A percentile compares a stretch with the other conserved stretches of the same genome.
These are phyloP conservation scores for Microtus oregoni DNA, from an alignment of 2,113 vertebrate genomes.

Conservation along the genomic window DNA sequence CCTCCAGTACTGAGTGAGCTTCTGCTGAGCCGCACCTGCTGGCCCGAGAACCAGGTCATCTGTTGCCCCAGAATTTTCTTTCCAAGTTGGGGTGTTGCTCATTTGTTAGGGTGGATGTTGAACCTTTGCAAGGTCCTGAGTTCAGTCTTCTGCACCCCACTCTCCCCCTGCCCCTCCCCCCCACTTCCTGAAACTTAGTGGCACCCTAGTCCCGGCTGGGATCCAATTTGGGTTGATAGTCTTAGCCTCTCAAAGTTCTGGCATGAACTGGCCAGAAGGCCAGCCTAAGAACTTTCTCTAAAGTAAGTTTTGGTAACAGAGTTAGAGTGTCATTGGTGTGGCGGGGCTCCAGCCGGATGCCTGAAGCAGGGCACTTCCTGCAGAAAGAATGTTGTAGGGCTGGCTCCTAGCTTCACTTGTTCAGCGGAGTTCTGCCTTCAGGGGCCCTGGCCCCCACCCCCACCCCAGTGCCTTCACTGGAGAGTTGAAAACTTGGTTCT, in stretches of 20 bases:
- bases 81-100: no score
- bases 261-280: not conserved
- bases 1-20: no score
- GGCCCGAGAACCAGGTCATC: conserved; percentile 9
- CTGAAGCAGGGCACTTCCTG: not conserved
- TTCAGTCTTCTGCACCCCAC: not conserved
- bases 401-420: not conserved
- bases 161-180: not conserved
- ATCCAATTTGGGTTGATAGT: not conserved
- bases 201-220: not conserved
- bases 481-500: conserved; percentile 29
- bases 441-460: not conserved
- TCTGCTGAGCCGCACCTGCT: not conserved
- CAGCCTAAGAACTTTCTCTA: not conserved
- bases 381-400: not conserved
- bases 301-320: not conserved
- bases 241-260: not conserved
- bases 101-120: not conserved
- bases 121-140: not conserved
- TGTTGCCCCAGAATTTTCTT: not conserved
- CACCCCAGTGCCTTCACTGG: not conserved
- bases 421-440: not conserved
- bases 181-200: not conserved
- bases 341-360: not conserved
- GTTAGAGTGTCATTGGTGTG: conserved; percentile 7